Evolutionary conservation across 2,888 invertebrate species (phyloP), one percentile per base, ranked within the genome.

Genomic region (Apeira syringaria): DNA sequence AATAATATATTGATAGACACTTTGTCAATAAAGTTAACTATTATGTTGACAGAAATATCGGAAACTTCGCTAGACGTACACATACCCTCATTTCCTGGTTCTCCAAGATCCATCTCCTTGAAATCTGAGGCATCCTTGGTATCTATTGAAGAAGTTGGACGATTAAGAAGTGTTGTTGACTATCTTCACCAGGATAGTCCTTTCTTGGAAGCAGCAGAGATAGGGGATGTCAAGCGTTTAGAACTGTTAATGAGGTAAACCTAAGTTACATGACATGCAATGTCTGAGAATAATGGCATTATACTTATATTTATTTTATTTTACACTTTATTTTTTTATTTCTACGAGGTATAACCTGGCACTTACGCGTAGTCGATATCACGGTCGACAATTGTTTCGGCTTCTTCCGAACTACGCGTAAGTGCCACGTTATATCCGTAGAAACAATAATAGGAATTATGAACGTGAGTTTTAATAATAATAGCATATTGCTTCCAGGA

Each of bases 171-270:
- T 34, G 74, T 74, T 22, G 53, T 80, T n/a, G 68, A 78, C 5
- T 77, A 71, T 36, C 56, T 87, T 2, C 75, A 81, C 15, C 53
- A 56, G 8, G 81, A 84, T 43, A 68, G 70, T 9, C 72, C 70
- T 0, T 73, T 81, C 12, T 58, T 86, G 15, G 53, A 71, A 12
- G 81, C 84, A 38, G 86, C 86, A 18, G 86, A 82, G 62, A 56
- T 64, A 17, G 82, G 80, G 17, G 70, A 85, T 52, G 53, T 63
- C 18, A 53, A 53, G 3, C 33, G 52, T 22, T 54, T 85, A 30
- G 58, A 64, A 47, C 50, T 55, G 11, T 56, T 77, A 30, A 55
- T 85, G 45, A 61, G 67, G 85, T 84, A 56, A 59, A 4, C n/a
- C n/a, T n/a, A n/a, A n/a, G n/a, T n/a, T n/a, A n/a, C n/a, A n/a